Evolutionary conservation across 1,140 invertebrate species (phyloP), one percentile per base, ranked within the genome.

Genomic region (Camponotus pennsylvanicus): DNA sequence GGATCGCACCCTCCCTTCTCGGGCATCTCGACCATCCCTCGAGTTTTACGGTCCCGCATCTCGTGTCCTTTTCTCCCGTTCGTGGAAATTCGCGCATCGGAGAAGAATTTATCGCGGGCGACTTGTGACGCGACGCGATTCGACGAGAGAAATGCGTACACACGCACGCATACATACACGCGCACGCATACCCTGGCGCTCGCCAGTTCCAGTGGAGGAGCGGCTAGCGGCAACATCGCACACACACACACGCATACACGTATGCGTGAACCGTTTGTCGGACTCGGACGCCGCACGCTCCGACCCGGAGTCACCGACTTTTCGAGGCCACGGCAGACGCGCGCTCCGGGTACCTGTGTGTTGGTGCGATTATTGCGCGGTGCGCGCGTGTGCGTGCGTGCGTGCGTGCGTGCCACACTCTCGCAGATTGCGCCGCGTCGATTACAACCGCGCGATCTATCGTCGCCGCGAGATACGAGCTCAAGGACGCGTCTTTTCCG

Each of bases 381-480:
- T 40, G 37, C 9, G 9, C 11, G 42, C 0, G 8, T 45, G 42
- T 45, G 11, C 11, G 42, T 45, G 45, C 3, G 45, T 4, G 13
- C 3, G 9, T 13, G 45, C n/a, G 32, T 21, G 63, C 64, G 80
- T 49, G 86, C 70, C 71, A 88, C 73, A 73, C 42, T 78, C 83
- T 69, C 45, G 77, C 77, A 69, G 85, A 84, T 85, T 76, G 55
- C 61, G 61, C 57, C 63, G 76, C 21, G 75, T 55, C 75, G 94
- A 95, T 94, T 94, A 93, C 92, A 92, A 91, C 55, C 52, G 90
- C 94, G 94, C 94, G 92, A 95, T 95, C 94, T 95, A 93, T 92
- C 94, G 94, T 94, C 90, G 91, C 91, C 89, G 92, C 92, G 91
- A 94, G 94, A 94, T 94, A 95, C 90, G 91, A 94, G 93, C 93